These are phyloP conservation scores for Gnathochromis pfefferi DNA, from an alignment of 2,113 vertebrate species.

Conservation along the genomic window DNA sequence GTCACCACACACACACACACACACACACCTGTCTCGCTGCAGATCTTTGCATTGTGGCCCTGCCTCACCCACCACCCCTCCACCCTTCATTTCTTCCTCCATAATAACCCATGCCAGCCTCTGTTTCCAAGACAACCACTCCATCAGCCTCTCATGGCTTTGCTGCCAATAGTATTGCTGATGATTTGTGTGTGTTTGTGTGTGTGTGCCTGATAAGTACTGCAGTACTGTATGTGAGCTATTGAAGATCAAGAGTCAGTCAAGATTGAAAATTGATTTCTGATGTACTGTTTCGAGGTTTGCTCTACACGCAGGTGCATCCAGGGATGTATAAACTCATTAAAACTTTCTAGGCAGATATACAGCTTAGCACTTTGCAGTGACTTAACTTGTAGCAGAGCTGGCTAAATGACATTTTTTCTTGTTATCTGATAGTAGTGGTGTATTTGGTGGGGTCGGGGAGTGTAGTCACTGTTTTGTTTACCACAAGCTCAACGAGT, in stretches of 20 bases:
- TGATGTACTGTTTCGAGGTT: constrained; percentile 7
- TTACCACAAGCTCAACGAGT: background rate
- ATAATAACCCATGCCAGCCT: constrained; percentile 51
- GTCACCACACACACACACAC: background rate
- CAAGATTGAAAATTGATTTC: constrained; percentile 54
- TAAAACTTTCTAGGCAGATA: constrained; percentile 24
- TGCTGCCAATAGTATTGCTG: constrained; percentile 37
- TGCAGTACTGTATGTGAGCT: constrained; percentile 3
- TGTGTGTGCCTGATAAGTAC: constrained; percentile 13
- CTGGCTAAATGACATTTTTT: background rate
- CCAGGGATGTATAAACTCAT: constrained; percentile 10
- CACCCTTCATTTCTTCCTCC: constrained; percentile 31
- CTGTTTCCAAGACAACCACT: constrained; percentile 68
- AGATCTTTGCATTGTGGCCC: constrained; percentile 34
- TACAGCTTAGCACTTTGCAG: background rate
- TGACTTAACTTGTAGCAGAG: background rate
- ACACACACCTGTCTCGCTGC: background rate
- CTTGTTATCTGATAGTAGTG: background rate
- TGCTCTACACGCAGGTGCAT: background rate
- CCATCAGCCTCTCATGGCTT: constrained; percentile 48
- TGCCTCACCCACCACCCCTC: background rate
- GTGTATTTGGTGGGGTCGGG: background rate
- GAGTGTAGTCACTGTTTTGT: background rate
- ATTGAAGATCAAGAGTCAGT: constrained; percentile 35
- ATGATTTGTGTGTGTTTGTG: constrained; percentile 3